Conservation (phyloP, 2,888 invertebrate species). For the Spilarctia lutea region DNA sequence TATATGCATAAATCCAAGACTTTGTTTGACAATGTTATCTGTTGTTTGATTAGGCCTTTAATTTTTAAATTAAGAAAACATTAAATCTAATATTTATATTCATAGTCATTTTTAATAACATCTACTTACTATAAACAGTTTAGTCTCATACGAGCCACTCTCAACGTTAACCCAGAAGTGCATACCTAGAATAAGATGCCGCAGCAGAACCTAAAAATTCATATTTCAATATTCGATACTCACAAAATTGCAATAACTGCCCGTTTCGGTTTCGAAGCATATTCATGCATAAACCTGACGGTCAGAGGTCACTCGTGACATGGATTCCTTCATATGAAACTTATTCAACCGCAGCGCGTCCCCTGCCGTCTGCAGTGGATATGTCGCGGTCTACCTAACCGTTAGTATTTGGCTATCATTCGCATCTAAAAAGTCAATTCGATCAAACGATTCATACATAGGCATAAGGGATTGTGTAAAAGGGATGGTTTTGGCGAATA, state of each 20-base stretch:
- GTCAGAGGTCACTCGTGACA: slow-evolving; percentile 34
- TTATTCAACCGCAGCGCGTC: slow-evolving; percentile 44
- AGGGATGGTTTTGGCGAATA: neutral
- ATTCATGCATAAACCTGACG: slow-evolving; percentile 42
- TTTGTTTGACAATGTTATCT: neutral
- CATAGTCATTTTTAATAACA: neutral
- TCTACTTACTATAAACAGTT: neutral
- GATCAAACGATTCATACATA: neutral
- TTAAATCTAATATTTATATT: neutral
- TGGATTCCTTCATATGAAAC: slow-evolving; percentile 40
- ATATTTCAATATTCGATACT: slow-evolving; percentile 11
- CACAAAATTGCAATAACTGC: slow-evolving; percentile 37
- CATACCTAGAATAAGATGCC: neutral
- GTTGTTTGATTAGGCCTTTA: neutral
- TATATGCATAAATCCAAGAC: neutral
- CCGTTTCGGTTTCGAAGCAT: slow-evolving; percentile 27
- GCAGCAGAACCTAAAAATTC: neutral
- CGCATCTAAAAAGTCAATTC: slow-evolving; percentile 5
- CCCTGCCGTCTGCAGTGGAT: slow-evolving; percentile 50
- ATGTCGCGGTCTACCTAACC: slow-evolving; percentile 45
- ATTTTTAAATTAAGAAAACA: neutral
- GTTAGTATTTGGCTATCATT: slow-evolving; percentile 35
- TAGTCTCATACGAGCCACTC: neutral
- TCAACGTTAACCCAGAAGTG: neutral
- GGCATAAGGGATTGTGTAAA: neutral